phyloP scores from a whole-genome alignment of 2,888 invertebrate genomes.

The Caenorhabditis sulstoni region DNA sequence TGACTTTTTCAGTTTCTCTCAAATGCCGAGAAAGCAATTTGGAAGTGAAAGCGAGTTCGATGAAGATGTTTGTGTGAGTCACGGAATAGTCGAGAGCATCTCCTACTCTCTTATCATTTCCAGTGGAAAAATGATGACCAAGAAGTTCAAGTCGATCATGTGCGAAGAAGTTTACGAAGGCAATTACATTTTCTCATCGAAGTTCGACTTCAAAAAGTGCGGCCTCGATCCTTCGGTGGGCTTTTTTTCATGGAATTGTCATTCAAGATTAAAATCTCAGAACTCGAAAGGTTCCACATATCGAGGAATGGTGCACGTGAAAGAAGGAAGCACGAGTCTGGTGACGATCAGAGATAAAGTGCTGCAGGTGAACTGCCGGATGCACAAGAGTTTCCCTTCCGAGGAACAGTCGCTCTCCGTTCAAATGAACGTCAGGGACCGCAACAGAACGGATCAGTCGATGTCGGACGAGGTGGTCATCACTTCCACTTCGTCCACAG shows the following conservation, averaged over 20 bases:
- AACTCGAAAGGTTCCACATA: slow-evolving; percentile 37
- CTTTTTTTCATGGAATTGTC: too few species aligned
- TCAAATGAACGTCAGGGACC: slow-evolving; percentile 57
- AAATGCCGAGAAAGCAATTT: slow-evolving; percentile 57
- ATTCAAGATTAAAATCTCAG: background rate
- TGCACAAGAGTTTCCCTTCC: slow-evolving; percentile 39
- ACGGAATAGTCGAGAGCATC: too few species aligned
- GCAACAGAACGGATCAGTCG: slow-evolving; percentile 49
- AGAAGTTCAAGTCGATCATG: slow-evolving; percentile 62
- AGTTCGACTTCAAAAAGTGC: slow-evolving; percentile 72
- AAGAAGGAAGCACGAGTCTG: slow-evolving; percentile 75
- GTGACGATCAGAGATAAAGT: slow-evolving; percentile 76
- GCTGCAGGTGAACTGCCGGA: slow-evolving; percentile 66
- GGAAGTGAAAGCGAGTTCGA: slow-evolving; percentile 58
- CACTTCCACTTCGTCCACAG: slow-evolving; percentile 14
- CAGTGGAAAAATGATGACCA: slow-evolving; percentile 70
- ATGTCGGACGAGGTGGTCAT: slow-evolving; percentile 38
- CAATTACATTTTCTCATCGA: slow-evolving; percentile 64
- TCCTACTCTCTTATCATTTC: slow-evolving; percentile 41
- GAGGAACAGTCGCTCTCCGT: slow-evolving; percentile 60
- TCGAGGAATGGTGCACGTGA: slow-evolving; percentile 65
- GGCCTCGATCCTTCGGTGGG: slow-evolving; percentile 63
- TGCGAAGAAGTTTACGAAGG: slow-evolving; percentile 63
- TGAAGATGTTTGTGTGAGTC: slow-evolving; percentile 60
- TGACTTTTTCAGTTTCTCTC: slow-evolving; percentile 60